phyloP scores from a whole-genome alignment of 2,888 invertebrate genomes.

The Cremastinae sp. region DNA sequence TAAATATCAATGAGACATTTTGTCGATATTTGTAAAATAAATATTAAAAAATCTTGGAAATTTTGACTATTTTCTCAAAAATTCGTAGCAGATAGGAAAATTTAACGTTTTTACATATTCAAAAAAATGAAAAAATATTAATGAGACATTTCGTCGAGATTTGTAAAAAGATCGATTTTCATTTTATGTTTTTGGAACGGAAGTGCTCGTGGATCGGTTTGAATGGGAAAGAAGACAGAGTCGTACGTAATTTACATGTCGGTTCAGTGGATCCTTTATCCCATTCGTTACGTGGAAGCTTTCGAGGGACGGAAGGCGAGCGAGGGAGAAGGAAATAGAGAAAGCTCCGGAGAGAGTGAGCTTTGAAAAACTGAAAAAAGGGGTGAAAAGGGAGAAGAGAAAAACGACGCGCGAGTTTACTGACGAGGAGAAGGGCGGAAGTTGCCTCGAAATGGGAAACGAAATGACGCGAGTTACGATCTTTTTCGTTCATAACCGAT shows the following conservation, averaged over 20 bases:
- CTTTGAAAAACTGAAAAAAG: conserved; percentile 13
- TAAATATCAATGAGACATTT: no score
- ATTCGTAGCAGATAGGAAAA: no score
- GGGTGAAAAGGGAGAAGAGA: background rate
- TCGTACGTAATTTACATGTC: conserved; percentile 54
- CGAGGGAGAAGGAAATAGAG: conserved; percentile 37
- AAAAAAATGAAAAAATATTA: no score
- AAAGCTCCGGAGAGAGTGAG: conserved; percentile 16
- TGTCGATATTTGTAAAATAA: no score
- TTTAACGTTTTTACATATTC: no score
- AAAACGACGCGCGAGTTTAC: background rate
- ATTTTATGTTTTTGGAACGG: no score
- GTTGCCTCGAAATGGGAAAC: background rate
- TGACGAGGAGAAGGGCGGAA: conserved; percentile 15
- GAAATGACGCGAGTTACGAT: background rate
- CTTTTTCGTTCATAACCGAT: background rate
- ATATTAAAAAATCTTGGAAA: no score
- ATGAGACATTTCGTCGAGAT: no score
- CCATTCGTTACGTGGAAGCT: conserved; percentile 50
- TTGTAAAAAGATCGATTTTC: conserved; percentile 14
- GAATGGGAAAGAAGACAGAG: background rate
- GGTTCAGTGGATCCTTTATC: conserved; percentile 59
- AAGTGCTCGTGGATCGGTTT: no score
- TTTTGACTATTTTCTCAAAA: no score
- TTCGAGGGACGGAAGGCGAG: no score